Percentiles rank a stretch among this genome's conserved stretches.
Conservation (phyloP, 2,113 vertebrate genomes). For the Myanophis thanlyinensis region DNA sequence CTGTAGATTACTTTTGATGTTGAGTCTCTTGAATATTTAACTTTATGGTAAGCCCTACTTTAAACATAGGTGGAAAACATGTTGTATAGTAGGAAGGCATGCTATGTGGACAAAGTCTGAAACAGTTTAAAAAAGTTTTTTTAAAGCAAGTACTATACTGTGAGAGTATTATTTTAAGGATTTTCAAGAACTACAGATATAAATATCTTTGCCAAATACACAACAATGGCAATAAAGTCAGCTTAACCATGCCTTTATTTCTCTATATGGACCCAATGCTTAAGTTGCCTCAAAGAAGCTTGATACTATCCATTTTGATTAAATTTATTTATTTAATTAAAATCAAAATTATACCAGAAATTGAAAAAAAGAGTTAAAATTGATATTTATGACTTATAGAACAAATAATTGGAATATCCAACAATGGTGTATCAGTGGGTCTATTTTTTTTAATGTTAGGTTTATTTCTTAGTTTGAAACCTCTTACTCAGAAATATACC, state of each 20-base stretch:
- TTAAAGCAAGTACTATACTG: not conserved
- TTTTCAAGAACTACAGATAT: not conserved
- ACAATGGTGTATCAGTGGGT: not conserved
- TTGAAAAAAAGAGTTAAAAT: not conserved
- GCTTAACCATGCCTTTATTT: not conserved
- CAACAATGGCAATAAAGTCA: not conserved
- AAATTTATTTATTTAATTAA: not conserved
- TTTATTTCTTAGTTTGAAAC: not conserved
- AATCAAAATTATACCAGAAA: not conserved
- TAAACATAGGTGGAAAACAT: not conserved
- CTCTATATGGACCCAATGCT: not conserved
- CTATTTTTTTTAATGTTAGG: not conserved
- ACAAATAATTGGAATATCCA: not conserved
- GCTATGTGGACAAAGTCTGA: not conserved
- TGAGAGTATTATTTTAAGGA: not conserved
- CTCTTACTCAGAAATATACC: not conserved
- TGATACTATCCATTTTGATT: not conserved
- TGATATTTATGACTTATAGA: not conserved
- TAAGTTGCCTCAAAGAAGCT: not conserved
- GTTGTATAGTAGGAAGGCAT: not conserved
- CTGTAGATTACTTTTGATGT: not conserved
- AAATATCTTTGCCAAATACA: not conserved
- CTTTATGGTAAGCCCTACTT: not conserved
- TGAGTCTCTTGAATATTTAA: not conserved
- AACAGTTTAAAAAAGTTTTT: not conserved